Conservation (phyloP, 2,888 invertebrate genomes). For the Macrosoma leucophasiata region DNA sequence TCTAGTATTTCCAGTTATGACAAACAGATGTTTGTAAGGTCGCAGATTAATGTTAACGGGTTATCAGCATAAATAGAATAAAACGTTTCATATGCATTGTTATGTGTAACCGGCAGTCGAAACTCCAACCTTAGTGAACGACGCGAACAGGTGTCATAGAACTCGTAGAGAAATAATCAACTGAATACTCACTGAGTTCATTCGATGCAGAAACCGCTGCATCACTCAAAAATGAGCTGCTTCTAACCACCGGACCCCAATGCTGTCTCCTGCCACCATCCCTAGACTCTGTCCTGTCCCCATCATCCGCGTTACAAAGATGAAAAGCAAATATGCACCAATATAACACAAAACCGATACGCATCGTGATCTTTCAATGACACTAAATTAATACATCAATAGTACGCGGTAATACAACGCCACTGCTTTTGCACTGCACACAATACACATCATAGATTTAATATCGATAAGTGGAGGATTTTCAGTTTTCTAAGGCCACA, state of each 20-base stretch:
- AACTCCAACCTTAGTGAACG: constrained; percentile 20
- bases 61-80: too few species aligned
- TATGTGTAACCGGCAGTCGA: too few species aligned
- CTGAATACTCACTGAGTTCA: constrained; percentile 61
- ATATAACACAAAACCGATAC: constrained; percentile 69
- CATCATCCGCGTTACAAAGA: constrained; percentile 66
- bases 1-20: constrained; percentile 26
- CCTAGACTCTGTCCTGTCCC: constrained; percentile 61
- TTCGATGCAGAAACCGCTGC: constrained; percentile 50
- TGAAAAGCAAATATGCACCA: constrained; percentile 71
- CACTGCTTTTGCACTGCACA: constrained; percentile 46
- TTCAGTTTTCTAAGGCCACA: constrained; percentile 54
- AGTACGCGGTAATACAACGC: constrained; percentile 48
- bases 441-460: constrained; percentile 66
- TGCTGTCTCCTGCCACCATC: constrained; percentile 59
- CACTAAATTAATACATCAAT: constrained; percentile 57
- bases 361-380: constrained; percentile 69
- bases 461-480: constrained; percentile 36
- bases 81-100: too few species aligned
- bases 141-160: constrained; percentile 59
- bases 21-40: constrained; percentile 27
- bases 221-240: constrained; percentile 54
- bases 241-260: constrained; percentile 58
- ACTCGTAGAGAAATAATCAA: constrained; percentile 31
- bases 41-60: constrained; percentile 12